Percentiles rank a stretch among this genome's conserved stretches.
Evolutionary conservation across 2,113 vertebrate species (phyloP).

Genomic region (Ictalurus punctatus): DNA sequence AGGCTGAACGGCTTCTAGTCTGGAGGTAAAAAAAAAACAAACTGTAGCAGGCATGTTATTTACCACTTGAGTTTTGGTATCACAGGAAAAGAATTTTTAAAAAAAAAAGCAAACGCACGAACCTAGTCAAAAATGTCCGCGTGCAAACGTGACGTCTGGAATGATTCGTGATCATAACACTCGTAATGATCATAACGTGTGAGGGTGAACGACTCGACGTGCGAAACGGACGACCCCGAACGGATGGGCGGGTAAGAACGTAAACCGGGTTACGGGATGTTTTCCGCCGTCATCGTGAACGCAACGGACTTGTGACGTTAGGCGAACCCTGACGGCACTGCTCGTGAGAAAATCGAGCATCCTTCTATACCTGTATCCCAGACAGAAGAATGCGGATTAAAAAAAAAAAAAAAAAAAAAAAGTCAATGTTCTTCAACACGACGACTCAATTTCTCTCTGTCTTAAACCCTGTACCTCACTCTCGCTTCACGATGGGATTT

Average conservation of each 20-base stretch:
- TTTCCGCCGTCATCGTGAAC: neutral
- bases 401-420: neutral
- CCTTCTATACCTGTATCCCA: too few species aligned
- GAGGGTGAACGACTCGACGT: neutral
- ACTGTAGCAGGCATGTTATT: neutral
- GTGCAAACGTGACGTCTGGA: neutral
- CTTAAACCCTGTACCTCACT: conserved; percentile 19
- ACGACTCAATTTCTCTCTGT: conserved; percentile 32
- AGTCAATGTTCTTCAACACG: neutral
- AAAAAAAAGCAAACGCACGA: neutral
- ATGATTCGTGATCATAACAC: neutral
- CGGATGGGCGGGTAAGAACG: neutral
- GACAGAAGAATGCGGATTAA: neutral
- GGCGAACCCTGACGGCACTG: too few species aligned
- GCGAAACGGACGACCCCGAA: neutral
- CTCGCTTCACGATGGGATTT: conserved; percentile 36
- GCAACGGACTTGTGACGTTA: neutral
- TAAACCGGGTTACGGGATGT: neutral
- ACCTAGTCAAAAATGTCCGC: neutral
- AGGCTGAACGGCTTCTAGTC: neutral
- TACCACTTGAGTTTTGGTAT: neutral
- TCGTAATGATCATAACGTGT: neutral
- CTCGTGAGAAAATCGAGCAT: neutral
- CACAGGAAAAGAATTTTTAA: neutral
- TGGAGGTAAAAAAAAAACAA: neutral